A percentile compares a stretch with the other conserved stretches of the same genome.
Conservation (phyloP, 2,888 invertebrate genomes). For the Lepidocyrtinus sp. region DNA sequence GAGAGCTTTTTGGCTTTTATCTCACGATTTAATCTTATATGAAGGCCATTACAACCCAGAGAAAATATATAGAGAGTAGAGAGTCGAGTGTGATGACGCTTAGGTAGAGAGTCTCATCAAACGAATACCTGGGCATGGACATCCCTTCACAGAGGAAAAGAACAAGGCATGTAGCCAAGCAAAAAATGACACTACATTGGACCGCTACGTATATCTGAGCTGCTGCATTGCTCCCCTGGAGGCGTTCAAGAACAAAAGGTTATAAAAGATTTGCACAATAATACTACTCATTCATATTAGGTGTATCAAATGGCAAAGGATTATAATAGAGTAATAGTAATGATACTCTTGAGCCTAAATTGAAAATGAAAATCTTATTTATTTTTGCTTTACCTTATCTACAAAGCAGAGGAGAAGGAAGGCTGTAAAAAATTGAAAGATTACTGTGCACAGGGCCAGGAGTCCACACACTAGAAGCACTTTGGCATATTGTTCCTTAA, state of each 20-base stretch:
- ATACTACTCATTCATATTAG: too few relatives aligned
- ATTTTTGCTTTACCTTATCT: slow-evolving; percentile 51
- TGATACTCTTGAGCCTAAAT: too few relatives aligned
- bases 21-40: slow-evolving; percentile 56
- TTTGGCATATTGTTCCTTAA: slow-evolving; percentile 56
- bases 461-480: slow-evolving; percentile 61
- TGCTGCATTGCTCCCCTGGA: slow-evolving; percentile 57
- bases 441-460: slow-evolving; percentile 57
- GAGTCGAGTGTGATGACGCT: slow-evolving; percentile 59
- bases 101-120: slow-evolving; percentile 64
- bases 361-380: not conserved
- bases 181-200: slow-evolving; percentile 63
- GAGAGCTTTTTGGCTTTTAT: too few relatives aligned
- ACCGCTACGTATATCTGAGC: slow-evolving; percentile 62
- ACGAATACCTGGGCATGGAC: slow-evolving; percentile 54
- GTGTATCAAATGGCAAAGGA: not conserved
- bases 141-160: slow-evolving; percentile 63
- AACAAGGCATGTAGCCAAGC: slow-evolving; percentile 62
- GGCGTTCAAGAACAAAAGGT: not conserved
- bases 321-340: too few relatives aligned
- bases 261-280: not conserved
- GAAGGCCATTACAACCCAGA: slow-evolving; percentile 66
- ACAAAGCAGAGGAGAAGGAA: slow-evolving; percentile 63
- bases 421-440: slow-evolving; percentile 64
- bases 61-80: slow-evolving; percentile 65